Conservation (phyloP, 23 tunicate genomes). For the Styela clava region DNA sequence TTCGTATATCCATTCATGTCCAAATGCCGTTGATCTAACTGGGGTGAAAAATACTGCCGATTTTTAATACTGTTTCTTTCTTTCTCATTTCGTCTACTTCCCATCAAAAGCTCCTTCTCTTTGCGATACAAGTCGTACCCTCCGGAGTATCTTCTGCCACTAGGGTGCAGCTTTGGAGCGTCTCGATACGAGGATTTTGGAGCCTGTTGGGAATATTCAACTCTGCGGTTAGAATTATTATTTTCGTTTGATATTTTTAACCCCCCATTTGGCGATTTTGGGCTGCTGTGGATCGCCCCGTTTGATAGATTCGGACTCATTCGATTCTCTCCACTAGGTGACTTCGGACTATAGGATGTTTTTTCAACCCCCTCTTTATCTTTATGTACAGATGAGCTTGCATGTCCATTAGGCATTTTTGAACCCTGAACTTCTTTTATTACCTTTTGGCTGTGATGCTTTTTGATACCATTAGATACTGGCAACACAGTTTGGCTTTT, state of each 20-base stretch:
- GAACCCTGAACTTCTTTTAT: neutral
- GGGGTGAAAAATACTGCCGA: neutral
- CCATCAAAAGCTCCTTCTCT: conserved; percentile 2
- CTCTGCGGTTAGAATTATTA: neutral
- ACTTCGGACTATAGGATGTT: neutral
- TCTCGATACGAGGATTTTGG: neutral
- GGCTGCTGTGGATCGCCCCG: neutral
- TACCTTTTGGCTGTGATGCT: neutral
- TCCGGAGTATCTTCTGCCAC: conserved; percentile 5
- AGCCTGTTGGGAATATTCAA: neutral
- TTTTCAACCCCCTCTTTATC: neutral
- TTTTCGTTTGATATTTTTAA: neutral
- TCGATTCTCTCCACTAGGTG: neutral
- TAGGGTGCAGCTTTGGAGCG: neutral
- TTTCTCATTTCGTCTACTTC: neutral
- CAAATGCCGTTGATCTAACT: neutral
- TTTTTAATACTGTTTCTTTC: neutral
- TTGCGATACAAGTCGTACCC: conserved; percentile 3
- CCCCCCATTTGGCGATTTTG: neutral
- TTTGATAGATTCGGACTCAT: neutral
- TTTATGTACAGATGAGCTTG: neutral
- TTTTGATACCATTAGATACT: neutral
- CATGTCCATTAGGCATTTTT: neutral
- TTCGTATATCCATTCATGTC: neutral
- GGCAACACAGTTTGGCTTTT: neutral